These are phyloP conservation scores for Hormaphis cornu DNA, from an alignment of 1,140 invertebrate genomes.

Conservation along the genomic window DNA sequence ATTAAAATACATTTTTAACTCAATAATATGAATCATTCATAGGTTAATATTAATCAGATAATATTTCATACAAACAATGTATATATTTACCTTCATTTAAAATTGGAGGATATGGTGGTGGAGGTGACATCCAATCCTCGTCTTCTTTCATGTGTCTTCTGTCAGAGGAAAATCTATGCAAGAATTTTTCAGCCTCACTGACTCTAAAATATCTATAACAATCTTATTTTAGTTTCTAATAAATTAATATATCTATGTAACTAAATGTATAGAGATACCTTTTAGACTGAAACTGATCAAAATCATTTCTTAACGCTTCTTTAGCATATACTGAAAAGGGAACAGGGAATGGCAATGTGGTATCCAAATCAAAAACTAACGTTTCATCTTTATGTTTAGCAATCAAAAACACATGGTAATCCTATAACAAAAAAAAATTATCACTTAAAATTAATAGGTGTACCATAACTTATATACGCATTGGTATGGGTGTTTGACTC, in stretches of 20 bases:
- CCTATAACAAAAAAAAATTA: conserved; percentile 23
- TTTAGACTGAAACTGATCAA: background rate
- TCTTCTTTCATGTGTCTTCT: conserved; percentile 19
- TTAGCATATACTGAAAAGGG: background rate
- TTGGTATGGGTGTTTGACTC: no score
- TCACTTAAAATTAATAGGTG: background rate
- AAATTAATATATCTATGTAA: background rate
- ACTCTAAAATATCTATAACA: conserved; percentile 20
- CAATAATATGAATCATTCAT: no score
- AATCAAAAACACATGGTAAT: conserved; percentile 31
- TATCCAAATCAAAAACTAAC: conserved; percentile 26
- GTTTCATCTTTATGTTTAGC: conserved; percentile 10
- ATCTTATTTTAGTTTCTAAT: background rate
- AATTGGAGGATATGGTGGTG: conserved; percentile 28
- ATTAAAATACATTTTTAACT: no score
- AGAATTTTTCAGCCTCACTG: conserved; percentile 3
- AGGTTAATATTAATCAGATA: no score
- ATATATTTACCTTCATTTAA: conserved; percentile 22
- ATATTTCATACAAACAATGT: no score
- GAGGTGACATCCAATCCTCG: conserved; percentile 15
- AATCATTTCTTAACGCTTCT: conserved; percentile 23
- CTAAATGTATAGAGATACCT: conserved; percentile 1
- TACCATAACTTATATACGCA: no score
- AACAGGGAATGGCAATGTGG: conserved; percentile 22
- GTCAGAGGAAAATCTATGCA: conserved; percentile 25